Percentiles rank a stretch among this genome's conserved stretches.
Conservation (phyloP, 2,113 vertebrate genomes). For the Gadus macrocephalus region DNA sequence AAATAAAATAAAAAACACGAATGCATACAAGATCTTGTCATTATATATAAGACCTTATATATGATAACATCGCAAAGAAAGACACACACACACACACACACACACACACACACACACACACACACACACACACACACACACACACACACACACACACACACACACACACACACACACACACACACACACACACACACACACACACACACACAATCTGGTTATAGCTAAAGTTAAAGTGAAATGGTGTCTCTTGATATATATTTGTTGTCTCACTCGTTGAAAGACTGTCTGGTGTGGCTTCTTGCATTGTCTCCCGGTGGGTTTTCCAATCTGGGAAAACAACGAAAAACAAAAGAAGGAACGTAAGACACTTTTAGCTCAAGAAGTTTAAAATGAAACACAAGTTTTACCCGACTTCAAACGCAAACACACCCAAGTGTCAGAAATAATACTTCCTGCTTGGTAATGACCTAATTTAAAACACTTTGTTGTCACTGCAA, state of each 20-base stretch:
- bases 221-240: too few species aligned
- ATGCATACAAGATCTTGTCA: background rate
- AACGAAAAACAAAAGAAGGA: background rate
- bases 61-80: background rate
- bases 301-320: constrained; percentile 62
- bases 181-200: background rate
- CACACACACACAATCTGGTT: background rate
- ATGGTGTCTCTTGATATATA: background rate
- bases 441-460: constrained; percentile 13
- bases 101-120: background rate
- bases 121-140: constrained; percentile 3
- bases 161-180: background rate
- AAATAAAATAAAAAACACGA: background rate
- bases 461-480: background rate
- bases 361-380: background rate
- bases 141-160: constrained; percentile 7
- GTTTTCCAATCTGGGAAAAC: constrained; percentile 57
- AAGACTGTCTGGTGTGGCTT: constrained; percentile 62
- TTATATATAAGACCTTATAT: too few species aligned
- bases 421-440: constrained; percentile 6
- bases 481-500: too few species aligned
- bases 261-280: constrained; percentile 66
- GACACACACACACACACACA: constrained; percentile 13
- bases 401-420: background rate
- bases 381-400: background rate